A percentile compares a stretch with the other conserved stretches of the same genome.
Conservation (phyloP, 2,113 vertebrate genomes). For the Rhabdomys dilectus region DNA sequence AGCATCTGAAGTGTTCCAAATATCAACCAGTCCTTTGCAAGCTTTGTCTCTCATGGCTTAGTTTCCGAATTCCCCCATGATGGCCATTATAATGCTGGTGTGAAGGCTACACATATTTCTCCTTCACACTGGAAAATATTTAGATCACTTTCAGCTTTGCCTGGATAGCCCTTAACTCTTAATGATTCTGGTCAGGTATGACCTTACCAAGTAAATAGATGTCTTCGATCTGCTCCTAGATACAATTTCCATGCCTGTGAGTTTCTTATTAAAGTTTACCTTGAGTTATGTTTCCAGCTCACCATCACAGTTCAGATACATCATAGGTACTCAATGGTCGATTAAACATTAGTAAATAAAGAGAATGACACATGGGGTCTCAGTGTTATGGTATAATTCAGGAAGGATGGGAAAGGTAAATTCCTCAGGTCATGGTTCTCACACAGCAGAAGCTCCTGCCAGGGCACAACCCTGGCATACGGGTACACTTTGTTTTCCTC, state of each 20-base stretch:
- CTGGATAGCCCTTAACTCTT: neutral
- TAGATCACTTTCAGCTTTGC: neutral
- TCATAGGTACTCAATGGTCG: accelerated
- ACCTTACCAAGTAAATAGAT: neutral
- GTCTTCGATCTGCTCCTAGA: neutral
- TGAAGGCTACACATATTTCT: neutral
- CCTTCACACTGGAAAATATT: neutral
- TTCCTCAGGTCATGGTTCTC: neutral
- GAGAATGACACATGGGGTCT: neutral
- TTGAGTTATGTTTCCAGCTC: neutral
- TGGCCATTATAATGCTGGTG: accelerated
- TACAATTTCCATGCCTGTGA: neutral
- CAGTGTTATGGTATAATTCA: neutral
- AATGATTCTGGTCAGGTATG: neutral
- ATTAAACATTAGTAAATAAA: neutral
- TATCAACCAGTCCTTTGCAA: accelerated
- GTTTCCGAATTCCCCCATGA: accelerated
- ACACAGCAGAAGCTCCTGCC: slow-evolving; percentile 49
- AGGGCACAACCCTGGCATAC: neutral
- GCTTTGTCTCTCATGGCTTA: neutral
- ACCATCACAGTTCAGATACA: too few species aligned
- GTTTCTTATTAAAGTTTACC: neutral
- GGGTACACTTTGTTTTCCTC: neutral
- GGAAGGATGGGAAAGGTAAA: accelerated
- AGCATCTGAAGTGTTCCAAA: neutral